phyloP scores from a whole-genome alignment of 2,113 vertebrate genomes.

The Rattus norvegicus region DNA sequence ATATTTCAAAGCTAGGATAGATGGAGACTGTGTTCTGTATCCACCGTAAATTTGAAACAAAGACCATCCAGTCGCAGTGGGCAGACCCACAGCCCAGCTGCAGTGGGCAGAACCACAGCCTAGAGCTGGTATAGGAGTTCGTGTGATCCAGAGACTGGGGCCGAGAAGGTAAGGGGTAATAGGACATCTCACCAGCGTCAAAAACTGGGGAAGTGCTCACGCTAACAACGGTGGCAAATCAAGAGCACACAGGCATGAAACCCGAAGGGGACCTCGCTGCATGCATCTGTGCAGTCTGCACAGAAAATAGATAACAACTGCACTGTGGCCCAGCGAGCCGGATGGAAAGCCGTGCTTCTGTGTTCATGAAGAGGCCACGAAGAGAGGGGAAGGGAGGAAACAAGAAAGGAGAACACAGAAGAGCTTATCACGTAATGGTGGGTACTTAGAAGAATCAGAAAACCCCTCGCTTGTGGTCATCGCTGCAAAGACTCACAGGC shows the following conservation, averaged over 20 bases:
- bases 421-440: neutral
- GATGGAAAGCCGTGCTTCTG: neutral
- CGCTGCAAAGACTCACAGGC: neutral
- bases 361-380: neutral
- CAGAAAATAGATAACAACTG: neutral
- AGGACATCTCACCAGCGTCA: neutral
- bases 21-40: neutral
- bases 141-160: neutral
- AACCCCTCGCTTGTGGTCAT: neutral
- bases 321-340: neutral
- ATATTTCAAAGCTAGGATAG: neutral
- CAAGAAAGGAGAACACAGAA: neutral
- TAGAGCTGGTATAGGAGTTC: neutral
- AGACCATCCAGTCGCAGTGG: accelerated
- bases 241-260: neutral
- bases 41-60: neutral
- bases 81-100: neutral
- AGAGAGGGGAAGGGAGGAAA: neutral
- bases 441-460: neutral
- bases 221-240: neutral
- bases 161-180: neutral
- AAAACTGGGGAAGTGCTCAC: neutral
- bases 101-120: too few species aligned
- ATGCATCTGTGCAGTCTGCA: neutral
- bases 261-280: neutral